These are phyloP conservation scores for Ganaspis brasiliensis DNA, from an alignment of 2,888 invertebrate species.

Conservation along the genomic window DNA sequence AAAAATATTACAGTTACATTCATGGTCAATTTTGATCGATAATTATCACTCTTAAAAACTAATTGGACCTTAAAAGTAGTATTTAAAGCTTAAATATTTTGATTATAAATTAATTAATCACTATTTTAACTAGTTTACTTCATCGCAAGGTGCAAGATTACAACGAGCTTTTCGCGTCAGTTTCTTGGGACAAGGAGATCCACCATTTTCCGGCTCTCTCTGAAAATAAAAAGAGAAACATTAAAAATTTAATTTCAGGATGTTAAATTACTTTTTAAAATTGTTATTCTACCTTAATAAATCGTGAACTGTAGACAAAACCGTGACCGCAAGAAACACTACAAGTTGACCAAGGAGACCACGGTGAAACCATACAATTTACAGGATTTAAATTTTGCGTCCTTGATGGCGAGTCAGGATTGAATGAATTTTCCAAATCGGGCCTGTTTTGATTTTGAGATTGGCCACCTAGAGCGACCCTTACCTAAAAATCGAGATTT, in stretches of 20 bases:
- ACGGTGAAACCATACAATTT: constrained; percentile 88
- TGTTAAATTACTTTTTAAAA: neutral
- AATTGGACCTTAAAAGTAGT: too few species aligned
- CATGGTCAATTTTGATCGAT: too few species aligned
- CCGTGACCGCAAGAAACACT: constrained; percentile 91
- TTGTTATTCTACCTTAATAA: constrained; percentile 82
- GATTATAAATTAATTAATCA: too few species aligned
- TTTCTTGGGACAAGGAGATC: constrained; percentile 84
- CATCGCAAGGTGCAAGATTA: constrained; percentile 76
- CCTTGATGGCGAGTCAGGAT: neutral
- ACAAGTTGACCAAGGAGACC: constrained; percentile 93
- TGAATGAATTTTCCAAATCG: neutral
- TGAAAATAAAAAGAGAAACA: constrained; percentile 71
- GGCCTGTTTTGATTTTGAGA: constrained; percentile 40
- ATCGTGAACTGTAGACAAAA: constrained; percentile 84
- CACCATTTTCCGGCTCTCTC: constrained; percentile 84
- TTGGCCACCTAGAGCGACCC: too few species aligned
- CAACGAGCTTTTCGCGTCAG: constrained; percentile 84
- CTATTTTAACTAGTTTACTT: too few species aligned
- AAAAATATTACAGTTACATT: too few species aligned
- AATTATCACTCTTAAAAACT: too few species aligned
- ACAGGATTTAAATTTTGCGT: too few species aligned
- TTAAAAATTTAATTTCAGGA: neutral
- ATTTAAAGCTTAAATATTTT: too few species aligned
- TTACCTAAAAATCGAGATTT: too few species aligned